These are phyloP conservation scores for Cyclopterus lumpus DNA, from an alignment of 2,797 vertebrate genomes.

Conservation along the genomic window DNA sequence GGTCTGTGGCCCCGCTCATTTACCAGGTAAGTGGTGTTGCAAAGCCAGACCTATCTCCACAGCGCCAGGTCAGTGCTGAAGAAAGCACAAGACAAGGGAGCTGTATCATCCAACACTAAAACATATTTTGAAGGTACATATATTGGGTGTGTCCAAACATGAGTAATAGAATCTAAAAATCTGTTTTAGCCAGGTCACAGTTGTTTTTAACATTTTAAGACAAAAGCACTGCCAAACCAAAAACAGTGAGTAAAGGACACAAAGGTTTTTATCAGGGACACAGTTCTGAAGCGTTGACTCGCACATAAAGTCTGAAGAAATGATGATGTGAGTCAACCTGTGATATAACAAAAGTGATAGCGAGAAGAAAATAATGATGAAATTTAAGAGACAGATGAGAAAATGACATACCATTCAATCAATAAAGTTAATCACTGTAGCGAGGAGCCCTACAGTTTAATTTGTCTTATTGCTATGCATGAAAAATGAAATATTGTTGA, in stretches of 20 bases:
- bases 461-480: constrained; percentile 49
- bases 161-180: neutral
- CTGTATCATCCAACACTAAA: neutral
- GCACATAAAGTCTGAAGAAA: neutral
- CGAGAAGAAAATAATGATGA: neutral
- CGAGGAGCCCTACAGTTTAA: constrained; percentile 29
- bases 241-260: neutral
- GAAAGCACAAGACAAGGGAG: neutral
- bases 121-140: constrained; percentile 3
- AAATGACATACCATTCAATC: constrained; percentile 18
- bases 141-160: neutral
- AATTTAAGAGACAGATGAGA: constrained; percentile 23
- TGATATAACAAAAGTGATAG: neutral
- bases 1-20: neutral
- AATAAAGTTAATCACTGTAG: constrained; percentile 25
- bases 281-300: neutral
- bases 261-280: neutral
- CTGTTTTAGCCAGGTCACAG: neutral
- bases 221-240: neutral
- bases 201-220: neutral
- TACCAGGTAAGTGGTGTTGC: neutral
- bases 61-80: neutral
- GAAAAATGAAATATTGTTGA: constrained; percentile 48
- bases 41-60: neutral
- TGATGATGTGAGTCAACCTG: neutral